phyloP scores from a whole-genome alignment of 1,140 invertebrate genomes.

The Pogonomyrmex californicus region DNA sequence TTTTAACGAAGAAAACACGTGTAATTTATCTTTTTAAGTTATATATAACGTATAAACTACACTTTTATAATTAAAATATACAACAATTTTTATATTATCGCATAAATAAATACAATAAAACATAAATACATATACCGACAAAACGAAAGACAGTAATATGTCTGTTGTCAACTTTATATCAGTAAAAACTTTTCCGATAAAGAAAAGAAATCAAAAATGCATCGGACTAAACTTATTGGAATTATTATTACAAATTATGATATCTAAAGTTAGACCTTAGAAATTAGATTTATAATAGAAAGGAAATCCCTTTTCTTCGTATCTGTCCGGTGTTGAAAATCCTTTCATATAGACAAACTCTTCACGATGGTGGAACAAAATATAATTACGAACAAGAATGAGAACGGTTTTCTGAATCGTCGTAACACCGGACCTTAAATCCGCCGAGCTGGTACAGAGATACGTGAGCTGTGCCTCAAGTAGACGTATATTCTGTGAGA shows the following conservation, averaged over 20 bases:
- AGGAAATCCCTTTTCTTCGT: neutral
- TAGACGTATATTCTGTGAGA: slow-evolving; percentile 31
- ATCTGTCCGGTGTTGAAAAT: neutral
- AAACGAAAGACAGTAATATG: neutral
- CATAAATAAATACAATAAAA: neutral
- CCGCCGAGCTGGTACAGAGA: slow-evolving; percentile 38
- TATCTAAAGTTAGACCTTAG: neutral
- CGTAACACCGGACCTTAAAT: slow-evolving; percentile 39
- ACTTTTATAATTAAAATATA: neutral
- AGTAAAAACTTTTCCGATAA: neutral
- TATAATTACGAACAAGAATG: slow-evolving; percentile 54
- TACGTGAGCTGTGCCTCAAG: slow-evolving; percentile 60
- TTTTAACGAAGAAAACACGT: neutral
- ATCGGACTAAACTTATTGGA: neutral
- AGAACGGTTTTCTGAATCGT: slow-evolving; percentile 54
- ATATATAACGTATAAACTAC: neutral
- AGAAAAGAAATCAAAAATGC: neutral
- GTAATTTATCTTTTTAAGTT: neutral
- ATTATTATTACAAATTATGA: neutral
- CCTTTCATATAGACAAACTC: neutral
- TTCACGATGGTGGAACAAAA: neutral
- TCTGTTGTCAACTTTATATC: neutral
- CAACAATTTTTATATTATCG: neutral
- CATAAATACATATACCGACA: neutral
- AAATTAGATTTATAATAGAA: slow-evolving; percentile 1